Evolutionary conservation across 2,888 invertebrate genomes (phyloP), one percentile per base, ranked within the genome.

Genomic region (Thyatira batis): DNA sequence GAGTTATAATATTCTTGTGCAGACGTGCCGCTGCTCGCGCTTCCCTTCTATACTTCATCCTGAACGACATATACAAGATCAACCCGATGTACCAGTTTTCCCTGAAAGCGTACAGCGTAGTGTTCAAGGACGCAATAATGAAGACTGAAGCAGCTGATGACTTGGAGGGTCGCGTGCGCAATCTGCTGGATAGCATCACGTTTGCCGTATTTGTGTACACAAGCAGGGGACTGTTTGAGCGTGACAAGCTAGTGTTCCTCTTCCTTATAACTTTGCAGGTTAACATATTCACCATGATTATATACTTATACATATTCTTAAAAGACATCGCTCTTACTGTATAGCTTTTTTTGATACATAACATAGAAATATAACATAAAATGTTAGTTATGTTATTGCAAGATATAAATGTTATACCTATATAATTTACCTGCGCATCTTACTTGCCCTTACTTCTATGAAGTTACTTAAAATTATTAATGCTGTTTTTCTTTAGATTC

Each of bases 71-170:
- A 50, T 94, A 95, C 87, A 97, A 97, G 85, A 98, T 98, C 71
- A 98, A 98, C 85, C 97, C 97, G 45, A 97, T 99, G 80, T 99
- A 99, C 85, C 98, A 98, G 84, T 98, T 98, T 89, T 98, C 98
- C 0, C 87, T 98, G 54, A 98, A 98, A 86, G 97, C 98, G 0
- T 98, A 98, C 90, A 97, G 96, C 69, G 96, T 96, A 0, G 98
- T 98, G 3, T 98, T 98, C 84, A 96, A 95, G 69, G 96, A 96
- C 64, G 97, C 98, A 0, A 94, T 98, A 46, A 86, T 90, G 13
- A 92, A 92, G 54, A 96, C 98, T 0, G 93, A 93, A 4, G 85
- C 92, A 0, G 93, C 95, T 0, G 95, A 96, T 0, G 95, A 95
- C 1, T 88, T 98, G 0, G 94, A 94, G 43, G 92, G 93, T 4